Base-by-base conservation (phyloP, 2,888 invertebrate species). In the Schizotus pectinicornis region DNA sequence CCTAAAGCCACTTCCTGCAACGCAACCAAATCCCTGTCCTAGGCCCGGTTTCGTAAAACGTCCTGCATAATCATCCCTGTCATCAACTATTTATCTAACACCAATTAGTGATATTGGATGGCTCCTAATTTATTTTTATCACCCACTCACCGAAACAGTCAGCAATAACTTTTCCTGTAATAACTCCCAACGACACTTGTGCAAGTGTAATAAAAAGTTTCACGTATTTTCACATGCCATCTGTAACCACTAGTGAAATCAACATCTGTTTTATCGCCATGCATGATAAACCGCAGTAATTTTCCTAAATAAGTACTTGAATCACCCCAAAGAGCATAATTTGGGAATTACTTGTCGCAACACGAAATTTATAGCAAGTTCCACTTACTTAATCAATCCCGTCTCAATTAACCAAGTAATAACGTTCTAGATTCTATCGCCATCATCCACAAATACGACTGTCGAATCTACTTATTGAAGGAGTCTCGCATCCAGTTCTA, bases 371-470 rank as follows among this genome's bases (percentile, higher is more conserved):
- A 12, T 12, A 13, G 13, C 8, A 12, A 9, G 3, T 13, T 38
- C 33, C 9, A 8, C 9, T 22, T n/a, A 31, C 12, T 31, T 8
- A 38, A 31, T 14, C 11, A 9, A 6, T 11, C 2, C n/a, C 7
- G 1, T 35, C 33, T 7, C 7, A n/a, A 14, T 14, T 3, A 5
- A 33, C 7, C 34, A 47, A 14, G 1, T 34, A 34, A 12, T 9
- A 9, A 14, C 36, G 32, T 65, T 64, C 30, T 54, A 66, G 66
- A 61, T 54, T 47, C 59, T 6, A 56, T 61, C 33, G 62, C 63
- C 6, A 48, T 66, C 31, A 57, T 61, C 31, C 61, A 59, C 36
- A 50, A 56, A 7, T 54, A 47, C 30, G 39, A 51, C 14, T 48
- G 58, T 33, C 45, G 42, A 22, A 57, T 56, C 2, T 61, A 62